Conservation (phyloP, 2,113 vertebrate species). For the Brachyhypopomus gauderio region DNA sequence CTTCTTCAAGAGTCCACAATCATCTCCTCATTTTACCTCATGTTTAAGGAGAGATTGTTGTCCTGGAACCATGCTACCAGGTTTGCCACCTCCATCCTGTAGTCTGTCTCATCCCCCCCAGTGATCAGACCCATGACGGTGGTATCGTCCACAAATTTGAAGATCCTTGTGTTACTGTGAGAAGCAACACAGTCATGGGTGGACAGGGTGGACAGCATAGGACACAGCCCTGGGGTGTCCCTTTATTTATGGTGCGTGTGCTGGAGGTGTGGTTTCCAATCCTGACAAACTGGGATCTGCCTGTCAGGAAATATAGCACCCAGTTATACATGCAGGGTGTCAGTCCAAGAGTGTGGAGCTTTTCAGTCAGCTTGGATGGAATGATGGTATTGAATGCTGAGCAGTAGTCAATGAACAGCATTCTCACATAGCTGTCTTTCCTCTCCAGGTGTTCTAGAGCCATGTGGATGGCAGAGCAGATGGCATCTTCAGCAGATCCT, state of each 20-base stretch:
- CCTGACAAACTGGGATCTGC: not conserved
- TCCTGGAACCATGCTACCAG: too few relatives aligned
- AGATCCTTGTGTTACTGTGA: not conserved
- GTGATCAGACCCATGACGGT: not conserved
- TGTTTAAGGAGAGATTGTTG: not conserved
- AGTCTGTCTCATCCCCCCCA: not conserved
- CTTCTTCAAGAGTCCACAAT: too few relatives aligned
- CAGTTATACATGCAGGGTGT: too few relatives aligned
- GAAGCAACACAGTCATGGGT: not conserved
- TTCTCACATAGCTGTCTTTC: too few relatives aligned
- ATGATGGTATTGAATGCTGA: too few relatives aligned
- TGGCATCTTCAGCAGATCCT: too few relatives aligned
- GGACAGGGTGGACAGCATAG: not conserved
- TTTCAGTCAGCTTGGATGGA: too few relatives aligned
- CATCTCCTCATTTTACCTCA: not conserved
- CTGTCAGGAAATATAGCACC: not conserved
- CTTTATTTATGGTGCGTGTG: not conserved
- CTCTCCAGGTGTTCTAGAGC: too few relatives aligned
- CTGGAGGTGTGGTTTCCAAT: not conserved
- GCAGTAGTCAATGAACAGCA: too few relatives aligned
- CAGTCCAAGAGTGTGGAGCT: too few relatives aligned
- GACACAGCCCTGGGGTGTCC: not conserved
- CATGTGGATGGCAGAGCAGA: too few relatives aligned
- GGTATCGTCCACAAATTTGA: not conserved
- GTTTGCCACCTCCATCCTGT: not conserved